Base-by-base conservation (phyloP, 2,797 vertebrate species). In the Eospalax fontanierii region DNA sequence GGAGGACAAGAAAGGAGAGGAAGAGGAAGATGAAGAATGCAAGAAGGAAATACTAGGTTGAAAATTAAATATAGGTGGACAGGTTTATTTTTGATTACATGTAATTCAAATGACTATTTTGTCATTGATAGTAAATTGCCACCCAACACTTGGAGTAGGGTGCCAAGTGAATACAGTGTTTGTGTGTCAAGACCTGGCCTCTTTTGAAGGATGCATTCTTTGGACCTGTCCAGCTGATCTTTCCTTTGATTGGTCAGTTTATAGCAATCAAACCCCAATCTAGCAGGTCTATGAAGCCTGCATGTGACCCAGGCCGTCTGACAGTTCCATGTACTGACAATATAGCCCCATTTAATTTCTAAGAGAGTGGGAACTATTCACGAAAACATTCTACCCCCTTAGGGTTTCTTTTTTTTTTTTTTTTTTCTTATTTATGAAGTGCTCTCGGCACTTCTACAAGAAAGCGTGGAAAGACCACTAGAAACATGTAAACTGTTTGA, bases 251-350 rank as follows among this genome's bases (percentile, higher is more conserved):
- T 50, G 65, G 65, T 86, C 40, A 92, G 46, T 59, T 89, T 73
- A 78, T 81, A 90, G 43, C n/a, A 66, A 65, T 46, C 65, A 88
- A 54, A n/a, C 63, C 35, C 57, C 66, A 74, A 57, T 88, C 38
- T 54, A 82, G 74, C 59, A 94, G 82, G 65, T 50, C 16, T 79
- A 43, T 83, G 43, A 46, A 22, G 89, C 61, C 4, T 80, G 38
- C 35, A 30, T 80, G 57, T 83, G 74, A 89, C 24, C 19, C 28
- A 33, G 11, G 38, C 71, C 38, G 30, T 82, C 65, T 15, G 43
- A 82, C 71, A 46, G 46, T 81, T 93, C 71, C 75, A 89, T 93
- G 80, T 87, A 75, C 80, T 94, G 82, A 85, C 57, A 66, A 3
- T 74, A 68, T 35, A 35, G 38, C 87, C 2, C n/a, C n/a, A 76